A percentile compares a stretch with the other conserved stretches of the same genome.
Conservation (phyloP, 2,113 vertebrate genomes). For the Hipposideros armiger region DNA sequence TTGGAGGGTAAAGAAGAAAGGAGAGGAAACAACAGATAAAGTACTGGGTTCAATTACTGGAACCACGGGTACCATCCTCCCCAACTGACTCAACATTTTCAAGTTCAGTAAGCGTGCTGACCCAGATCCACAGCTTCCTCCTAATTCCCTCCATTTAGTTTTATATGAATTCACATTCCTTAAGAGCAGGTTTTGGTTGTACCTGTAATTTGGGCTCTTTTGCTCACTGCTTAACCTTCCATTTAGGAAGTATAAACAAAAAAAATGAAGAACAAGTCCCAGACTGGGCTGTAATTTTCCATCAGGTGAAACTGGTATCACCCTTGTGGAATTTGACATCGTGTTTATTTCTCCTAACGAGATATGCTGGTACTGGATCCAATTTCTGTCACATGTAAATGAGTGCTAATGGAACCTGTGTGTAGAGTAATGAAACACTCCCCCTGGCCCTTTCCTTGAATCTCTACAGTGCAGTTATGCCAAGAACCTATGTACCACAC, state of each 20-base stretch:
- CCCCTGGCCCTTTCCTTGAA: not conserved
- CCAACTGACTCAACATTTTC: slow-evolving; percentile 4
- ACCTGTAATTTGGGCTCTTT: slow-evolving; percentile 66
- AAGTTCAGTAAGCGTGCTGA: slow-evolving; percentile 38
- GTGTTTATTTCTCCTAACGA: slow-evolving; percentile 68
- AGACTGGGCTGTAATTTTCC: slow-evolving; percentile 73
- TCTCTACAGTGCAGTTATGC: not conserved
- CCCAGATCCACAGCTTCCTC: slow-evolving; percentile 59
- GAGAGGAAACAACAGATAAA: slow-evolving; percentile 15
- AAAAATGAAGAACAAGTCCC: slow-evolving; percentile 44
- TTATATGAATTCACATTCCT: slow-evolving; percentile 69
- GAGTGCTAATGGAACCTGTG: slow-evolving; percentile 52
- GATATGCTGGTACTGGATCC: slow-evolving; percentile 69
- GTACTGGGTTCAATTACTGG: not conserved
- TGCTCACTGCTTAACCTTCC: slow-evolving; percentile 67
- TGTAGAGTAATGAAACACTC: slow-evolving; percentile 50
- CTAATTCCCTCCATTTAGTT: slow-evolving; percentile 15
- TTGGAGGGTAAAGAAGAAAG: not conserved
- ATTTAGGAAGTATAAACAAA: slow-evolving; percentile 70
- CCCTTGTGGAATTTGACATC: slow-evolving; percentile 45
- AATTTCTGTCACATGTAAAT: slow-evolving; percentile 66
- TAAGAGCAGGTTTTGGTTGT: slow-evolving; percentile 62
- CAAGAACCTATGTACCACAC: slow-evolving; percentile 59
- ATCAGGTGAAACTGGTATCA: slow-evolving; percentile 63
- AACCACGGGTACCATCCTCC: not conserved